Percentiles rank a stretch among this genome's conserved stretches.
Conservation (phyloP, 1,140 invertebrate species). For the Propsilocerus akamusi region DNA sequence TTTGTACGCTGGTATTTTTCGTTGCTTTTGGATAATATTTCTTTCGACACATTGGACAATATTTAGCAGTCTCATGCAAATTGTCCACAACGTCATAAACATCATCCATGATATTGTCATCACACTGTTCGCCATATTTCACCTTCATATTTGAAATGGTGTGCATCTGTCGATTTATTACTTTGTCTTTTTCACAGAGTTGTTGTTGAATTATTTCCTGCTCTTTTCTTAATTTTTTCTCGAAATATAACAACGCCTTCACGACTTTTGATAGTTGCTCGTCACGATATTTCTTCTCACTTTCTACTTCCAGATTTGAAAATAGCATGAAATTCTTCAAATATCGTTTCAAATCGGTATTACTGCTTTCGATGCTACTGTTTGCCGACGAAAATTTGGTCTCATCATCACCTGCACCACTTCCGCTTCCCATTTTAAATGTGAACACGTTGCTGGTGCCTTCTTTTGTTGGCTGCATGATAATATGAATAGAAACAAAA, state of each 20-base stretch:
- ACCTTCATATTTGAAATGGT: conserved; percentile 17
- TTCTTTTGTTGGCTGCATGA: too few species aligned
- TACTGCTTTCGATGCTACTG: neutral
- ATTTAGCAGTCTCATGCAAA: conserved; percentile 16
- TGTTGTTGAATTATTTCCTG: conserved; percentile 43
- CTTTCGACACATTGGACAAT: conserved; percentile 21
- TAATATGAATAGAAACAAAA: too few species aligned
- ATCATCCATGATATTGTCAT: neutral
- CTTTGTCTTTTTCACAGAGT: conserved; percentile 39
- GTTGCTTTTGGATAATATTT: conserved; percentile 19
- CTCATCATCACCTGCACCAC: neutral
- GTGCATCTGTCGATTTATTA: conserved; percentile 28
- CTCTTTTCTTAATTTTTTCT: conserved; percentile 41
- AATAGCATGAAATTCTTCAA: conserved; percentile 2
- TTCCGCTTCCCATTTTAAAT: neutral
- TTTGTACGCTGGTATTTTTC: conserved; percentile 14
- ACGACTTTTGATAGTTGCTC: conserved; percentile 40
- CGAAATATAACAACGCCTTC: conserved; percentile 39
- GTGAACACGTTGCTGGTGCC: neutral
- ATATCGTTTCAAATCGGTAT: neutral
- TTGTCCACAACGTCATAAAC: conserved; percentile 10
- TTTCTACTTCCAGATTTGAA: conserved; percentile 15
- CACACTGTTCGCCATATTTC: conserved; percentile 11
- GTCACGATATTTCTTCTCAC: conserved; percentile 33
- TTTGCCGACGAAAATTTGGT: neutral